Base-by-base conservation (phyloP, 2,888 invertebrate species). In the Acanthopleura granulata region DNA sequence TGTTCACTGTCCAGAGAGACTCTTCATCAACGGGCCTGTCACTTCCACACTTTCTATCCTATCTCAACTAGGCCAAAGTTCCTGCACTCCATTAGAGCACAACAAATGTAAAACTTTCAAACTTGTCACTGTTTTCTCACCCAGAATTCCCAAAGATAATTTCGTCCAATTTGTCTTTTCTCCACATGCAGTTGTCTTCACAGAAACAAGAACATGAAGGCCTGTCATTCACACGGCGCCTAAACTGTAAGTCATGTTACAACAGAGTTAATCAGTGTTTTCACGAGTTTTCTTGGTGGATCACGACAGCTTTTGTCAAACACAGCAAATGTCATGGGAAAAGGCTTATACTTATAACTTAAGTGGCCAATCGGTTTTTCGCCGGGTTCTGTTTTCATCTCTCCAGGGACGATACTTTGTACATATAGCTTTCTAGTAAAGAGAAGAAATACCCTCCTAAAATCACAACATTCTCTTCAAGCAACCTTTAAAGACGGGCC, bases 21-120 rank as follows among this genome's bases (percentile, higher is more conserved):
- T 57, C 57, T 57, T 57, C 57, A 57, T 57, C 57, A 57, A 57
- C 12, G 22, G 40, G n/a, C 14, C 66, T 66, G 66, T 66, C 66
- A 66, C 16, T 22, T 22, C 66, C 66, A 66, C 29, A 16, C 66
- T 27, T 27, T 27, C 22, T 27, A 16, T 22, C 22, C 16, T 22
- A 66, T 25, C 29, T 16, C 66, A 16, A 15, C 29, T 22, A 66
- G 22, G 29, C 66, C 16, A 66, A 66, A 66, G 66, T 27, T 22
- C 66, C 6, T 66, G 66, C 22, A 66, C 66, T 66, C 66, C 22
- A 66, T 66, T 27, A 66, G 16, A 16, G 16, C 16, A 16, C 66
- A 27, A 66, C 66, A 66, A 66, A 22, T 27, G 14, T 66, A 66
- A n/a, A 27, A 27, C 27, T 27, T 66, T 27, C 29, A 14, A 66